Evolutionary conservation across 2,888 invertebrate genomes (phyloP).

Genomic region (Pseudococcus longispinus): DNA sequence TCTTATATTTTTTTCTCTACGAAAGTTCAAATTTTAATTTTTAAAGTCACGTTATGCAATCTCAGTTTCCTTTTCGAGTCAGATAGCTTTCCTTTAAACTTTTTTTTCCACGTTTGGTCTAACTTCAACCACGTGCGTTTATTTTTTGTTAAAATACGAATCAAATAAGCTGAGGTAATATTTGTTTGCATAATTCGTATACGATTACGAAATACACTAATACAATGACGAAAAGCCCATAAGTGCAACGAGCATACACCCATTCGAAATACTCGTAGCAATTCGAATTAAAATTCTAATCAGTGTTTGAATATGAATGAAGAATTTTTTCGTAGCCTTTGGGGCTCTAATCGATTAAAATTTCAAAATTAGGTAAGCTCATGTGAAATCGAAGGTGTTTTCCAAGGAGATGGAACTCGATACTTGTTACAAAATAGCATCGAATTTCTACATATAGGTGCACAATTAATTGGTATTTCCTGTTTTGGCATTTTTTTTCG

Average conservation of each 20-base stretch:
- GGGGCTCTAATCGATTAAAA: not conserved
- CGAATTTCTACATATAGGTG: not conserved
- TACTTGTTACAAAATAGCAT: not conserved
- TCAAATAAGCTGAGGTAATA: not conserved
- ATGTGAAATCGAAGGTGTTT: not conserved
- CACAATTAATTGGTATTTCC: not conserved
- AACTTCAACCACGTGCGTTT: not conserved
- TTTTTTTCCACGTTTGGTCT: not conserved
- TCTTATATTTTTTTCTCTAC: not conserved
- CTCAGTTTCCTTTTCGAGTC: not conserved
- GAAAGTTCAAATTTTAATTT: not conserved
- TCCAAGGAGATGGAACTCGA: not conserved
- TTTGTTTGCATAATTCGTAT: not conserved
- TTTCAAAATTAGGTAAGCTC: not conserved
- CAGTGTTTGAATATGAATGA: not conserved
- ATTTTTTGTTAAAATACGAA: not conserved
- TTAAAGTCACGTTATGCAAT: not conserved
- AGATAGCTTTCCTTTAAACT: not conserved
- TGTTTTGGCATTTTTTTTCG: not conserved
- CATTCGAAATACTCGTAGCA: not conserved
- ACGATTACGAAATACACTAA: not conserved
- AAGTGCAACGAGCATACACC: not conserved
- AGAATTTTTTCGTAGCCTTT: not conserved
- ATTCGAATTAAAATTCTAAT: constrained; percentile 1
- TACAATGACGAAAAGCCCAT: not conserved